phyloP scores from a whole-genome alignment of 1,140 invertebrate genomes.

The Zophobas atratus region DNA sequence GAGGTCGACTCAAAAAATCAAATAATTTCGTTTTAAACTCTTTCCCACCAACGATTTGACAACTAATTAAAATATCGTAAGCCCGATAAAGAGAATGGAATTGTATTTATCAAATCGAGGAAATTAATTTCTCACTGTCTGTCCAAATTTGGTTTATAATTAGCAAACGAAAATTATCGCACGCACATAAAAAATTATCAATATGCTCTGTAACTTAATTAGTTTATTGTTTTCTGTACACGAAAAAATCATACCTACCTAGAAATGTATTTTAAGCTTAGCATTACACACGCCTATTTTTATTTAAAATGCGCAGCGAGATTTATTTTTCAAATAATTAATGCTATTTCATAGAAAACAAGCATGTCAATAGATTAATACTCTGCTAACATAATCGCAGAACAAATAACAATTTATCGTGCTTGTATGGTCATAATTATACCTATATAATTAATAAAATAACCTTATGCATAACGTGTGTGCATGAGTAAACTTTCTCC shows the following conservation, averaged over 20 bases:
- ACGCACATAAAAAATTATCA: not conserved
- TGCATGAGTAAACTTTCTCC: not conserved
- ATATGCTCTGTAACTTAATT: not conserved
- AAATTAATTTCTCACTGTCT: not conserved
- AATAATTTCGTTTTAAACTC: not conserved
- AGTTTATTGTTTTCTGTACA: too few relatives aligned
- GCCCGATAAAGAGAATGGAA: too few relatives aligned
- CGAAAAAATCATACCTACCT: not conserved
- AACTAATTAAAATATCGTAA: too few relatives aligned
- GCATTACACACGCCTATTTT: conserved; percentile 15
- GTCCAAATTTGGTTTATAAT: not conserved
- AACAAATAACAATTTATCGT: too few relatives aligned
- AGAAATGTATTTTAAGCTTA: conserved; percentile 1
- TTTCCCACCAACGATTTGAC: too few relatives aligned
- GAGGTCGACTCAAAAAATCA: not conserved
- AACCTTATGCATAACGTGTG: not conserved
- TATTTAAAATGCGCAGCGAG: conserved; percentile 5
- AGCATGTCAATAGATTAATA: not conserved
- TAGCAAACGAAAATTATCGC: not conserved
- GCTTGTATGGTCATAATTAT: not conserved
- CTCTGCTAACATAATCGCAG: too few relatives aligned
- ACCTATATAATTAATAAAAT: not conserved
- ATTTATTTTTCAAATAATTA: conserved; percentile 5
- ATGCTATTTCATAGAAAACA: not conserved
- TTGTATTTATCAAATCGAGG: not conserved